These are phyloP conservation scores for Delichon dasypus DNA, from an alignment of 2,797 vertebrate genomes.

Conservation along the genomic window DNA sequence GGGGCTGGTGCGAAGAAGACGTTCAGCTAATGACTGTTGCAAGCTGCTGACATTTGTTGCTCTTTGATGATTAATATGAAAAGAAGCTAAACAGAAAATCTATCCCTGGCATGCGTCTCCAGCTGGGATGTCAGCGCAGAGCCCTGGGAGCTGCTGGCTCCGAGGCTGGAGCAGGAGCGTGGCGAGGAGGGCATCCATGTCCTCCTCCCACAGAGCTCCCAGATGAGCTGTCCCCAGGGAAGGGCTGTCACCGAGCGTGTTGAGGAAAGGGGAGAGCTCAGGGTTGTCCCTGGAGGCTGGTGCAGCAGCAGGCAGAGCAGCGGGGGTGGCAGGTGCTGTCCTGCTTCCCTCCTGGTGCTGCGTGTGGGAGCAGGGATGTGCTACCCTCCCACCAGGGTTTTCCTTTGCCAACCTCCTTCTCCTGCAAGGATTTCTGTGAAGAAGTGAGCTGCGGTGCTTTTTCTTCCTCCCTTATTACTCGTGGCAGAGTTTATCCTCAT, in stretches of 20 bases:
- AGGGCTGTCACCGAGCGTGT: not conserved
- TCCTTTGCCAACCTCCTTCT: not conserved
- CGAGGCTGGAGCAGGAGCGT: not conserved
- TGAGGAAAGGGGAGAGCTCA: not conserved
- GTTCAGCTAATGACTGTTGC: conserved; percentile 7
- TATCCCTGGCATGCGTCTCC: not conserved
- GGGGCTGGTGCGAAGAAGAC: not conserved
- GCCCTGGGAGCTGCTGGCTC: not conserved
- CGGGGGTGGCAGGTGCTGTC: fast-evolving
- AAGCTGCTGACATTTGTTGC: conserved; percentile 22
- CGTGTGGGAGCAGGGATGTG: not conserved
- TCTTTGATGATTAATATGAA: conserved; percentile 49
- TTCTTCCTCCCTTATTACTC: not conserved
- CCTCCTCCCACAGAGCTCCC: not conserved
- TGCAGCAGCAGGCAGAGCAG: not conserved
- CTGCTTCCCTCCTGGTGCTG: not conserved
- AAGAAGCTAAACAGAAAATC: conserved; percentile 49
- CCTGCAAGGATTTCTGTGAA: not conserved
- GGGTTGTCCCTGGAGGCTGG: not conserved
- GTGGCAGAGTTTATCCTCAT: not conserved
- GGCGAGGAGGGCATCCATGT: not conserved
- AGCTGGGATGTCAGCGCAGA: not conserved
- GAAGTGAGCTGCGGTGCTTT: not conserved
- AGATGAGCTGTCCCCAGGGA: not conserved
- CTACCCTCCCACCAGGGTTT: not conserved